A percentile compares a stretch with the other conserved stretches of the same genome.
Conservation (phyloP, 2,797 vertebrate genomes). For the Todus mexicanus region DNA sequence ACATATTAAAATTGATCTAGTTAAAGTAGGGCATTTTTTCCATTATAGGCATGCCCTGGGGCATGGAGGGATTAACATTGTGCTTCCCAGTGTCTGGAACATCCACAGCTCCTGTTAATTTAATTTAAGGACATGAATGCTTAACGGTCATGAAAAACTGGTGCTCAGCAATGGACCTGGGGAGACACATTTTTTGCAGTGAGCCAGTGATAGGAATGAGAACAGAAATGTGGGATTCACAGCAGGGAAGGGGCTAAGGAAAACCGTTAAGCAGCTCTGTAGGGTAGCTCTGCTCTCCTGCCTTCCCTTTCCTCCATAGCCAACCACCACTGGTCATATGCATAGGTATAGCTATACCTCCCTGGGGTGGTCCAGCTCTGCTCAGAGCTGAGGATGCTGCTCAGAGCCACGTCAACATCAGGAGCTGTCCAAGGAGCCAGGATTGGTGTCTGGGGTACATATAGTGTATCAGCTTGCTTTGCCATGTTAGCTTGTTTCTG, state of each 20-base stretch:
- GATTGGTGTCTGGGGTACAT: neutral
- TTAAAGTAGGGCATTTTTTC: neutral
- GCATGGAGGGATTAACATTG: neutral
- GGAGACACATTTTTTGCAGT: neutral
- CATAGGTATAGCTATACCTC: neutral
- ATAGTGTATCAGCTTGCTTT: neutral
- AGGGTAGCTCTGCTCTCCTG: neutral
- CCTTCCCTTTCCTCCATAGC: neutral
- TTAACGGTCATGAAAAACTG: neutral
- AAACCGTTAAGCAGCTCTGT: neutral
- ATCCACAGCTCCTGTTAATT: neutral
- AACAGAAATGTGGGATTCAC: neutral
- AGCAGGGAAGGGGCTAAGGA: neutral
- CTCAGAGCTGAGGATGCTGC: neutral
- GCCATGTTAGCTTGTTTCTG: neutral
- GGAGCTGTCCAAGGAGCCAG: neutral
- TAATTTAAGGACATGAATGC: neutral
- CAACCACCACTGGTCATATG: neutral
- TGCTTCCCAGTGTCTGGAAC: neutral
- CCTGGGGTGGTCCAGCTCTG: neutral
- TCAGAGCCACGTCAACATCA: neutral
- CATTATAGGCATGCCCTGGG: neutral
- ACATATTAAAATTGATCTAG: neutral
- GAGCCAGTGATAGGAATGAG: neutral
- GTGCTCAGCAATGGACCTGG: neutral